phyloP scores from a whole-genome alignment of 2,888 invertebrate species.

The Ormyrus labotus region DNA sequence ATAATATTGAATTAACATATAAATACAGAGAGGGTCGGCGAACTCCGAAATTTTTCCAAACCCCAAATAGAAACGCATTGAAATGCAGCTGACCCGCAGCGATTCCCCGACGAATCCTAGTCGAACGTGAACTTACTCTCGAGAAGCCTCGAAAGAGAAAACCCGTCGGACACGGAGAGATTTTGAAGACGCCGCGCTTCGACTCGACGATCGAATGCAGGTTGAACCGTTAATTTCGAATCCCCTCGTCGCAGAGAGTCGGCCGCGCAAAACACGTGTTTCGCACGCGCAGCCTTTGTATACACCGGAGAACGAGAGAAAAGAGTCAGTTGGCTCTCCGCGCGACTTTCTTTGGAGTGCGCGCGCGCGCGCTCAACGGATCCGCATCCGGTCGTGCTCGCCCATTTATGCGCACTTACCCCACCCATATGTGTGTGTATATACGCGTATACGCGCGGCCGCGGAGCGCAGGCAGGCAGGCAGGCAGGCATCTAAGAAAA shows the following conservation, averaged over 20 bases:
- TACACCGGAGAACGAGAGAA: background rate
- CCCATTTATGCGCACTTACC: background rate
- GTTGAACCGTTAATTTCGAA: background rate
- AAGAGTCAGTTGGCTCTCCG: background rate
- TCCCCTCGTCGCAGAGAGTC: background rate
- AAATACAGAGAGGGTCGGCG: constrained; percentile 3
- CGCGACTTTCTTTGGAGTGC: constrained; percentile 10
- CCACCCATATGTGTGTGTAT: background rate
- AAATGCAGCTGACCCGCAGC: too few relatives aligned
- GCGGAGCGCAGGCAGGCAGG: background rate
- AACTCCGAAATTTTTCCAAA: background rate
- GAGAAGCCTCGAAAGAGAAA: too few relatives aligned
- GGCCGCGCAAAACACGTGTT: constrained; percentile 1
- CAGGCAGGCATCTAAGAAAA: background rate
- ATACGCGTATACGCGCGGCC: background rate
- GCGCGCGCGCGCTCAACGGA: constrained; percentile 9
- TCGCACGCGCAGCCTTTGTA: too few relatives aligned
- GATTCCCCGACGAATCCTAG: too few relatives aligned
- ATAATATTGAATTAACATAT: constrained; percentile 13
- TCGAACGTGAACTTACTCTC: too few relatives aligned
- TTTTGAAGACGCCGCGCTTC: too few relatives aligned
- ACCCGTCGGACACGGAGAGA: too few relatives aligned
- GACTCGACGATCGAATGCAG: too few relatives aligned
- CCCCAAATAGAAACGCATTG: too few relatives aligned
- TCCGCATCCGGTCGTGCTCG: constrained; percentile 27